phyloP scores from a whole-genome alignment of 2,797 vertebrate genomes.

The Loris lydekkerianus region DNA sequence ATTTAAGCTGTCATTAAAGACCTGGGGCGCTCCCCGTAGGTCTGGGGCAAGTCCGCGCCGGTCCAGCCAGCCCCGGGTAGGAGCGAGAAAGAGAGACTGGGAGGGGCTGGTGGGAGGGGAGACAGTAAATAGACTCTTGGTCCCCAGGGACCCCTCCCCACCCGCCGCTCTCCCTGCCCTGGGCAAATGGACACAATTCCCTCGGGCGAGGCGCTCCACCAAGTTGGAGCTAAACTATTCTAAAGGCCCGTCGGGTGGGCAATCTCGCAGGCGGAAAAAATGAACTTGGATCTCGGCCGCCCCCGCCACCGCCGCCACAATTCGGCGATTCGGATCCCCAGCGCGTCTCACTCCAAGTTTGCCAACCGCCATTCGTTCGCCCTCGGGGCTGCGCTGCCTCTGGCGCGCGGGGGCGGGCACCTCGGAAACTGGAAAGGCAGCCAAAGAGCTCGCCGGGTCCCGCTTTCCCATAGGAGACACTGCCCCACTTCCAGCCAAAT shows the following conservation, averaged over 20 bases:
- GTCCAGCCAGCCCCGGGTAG: constrained; percentile 71
- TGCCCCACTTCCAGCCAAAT: constrained; percentile 77
- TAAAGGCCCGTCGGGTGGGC: neutral
- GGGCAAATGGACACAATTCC: neutral
- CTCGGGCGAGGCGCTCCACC: constrained; percentile 24
- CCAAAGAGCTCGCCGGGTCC: constrained; percentile 73
- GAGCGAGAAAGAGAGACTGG: constrained; percentile 45
- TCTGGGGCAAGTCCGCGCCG: constrained; percentile 81
- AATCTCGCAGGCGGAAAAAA: constrained; percentile 24
- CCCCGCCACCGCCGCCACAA: constrained; percentile 24
- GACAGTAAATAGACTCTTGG: neutral
- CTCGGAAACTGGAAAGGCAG: constrained; percentile 81
- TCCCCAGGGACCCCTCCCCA: constrained; percentile 65
- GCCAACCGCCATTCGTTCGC: constrained; percentile 70
- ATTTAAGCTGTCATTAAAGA: constrained; percentile 83
- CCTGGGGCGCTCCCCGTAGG: constrained; percentile 84
- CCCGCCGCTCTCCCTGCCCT: neutral
- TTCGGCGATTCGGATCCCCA: constrained; percentile 33
- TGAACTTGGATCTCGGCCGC: constrained; percentile 63
- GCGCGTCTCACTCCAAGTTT: constrained; percentile 63
- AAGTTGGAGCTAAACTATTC: neutral
- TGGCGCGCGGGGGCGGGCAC: constrained; percentile 80
- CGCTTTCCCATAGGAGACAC: constrained; percentile 80
- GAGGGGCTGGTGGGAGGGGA: constrained; percentile 60
- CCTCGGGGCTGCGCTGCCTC: constrained; percentile 75